phyloP scores from a whole-genome alignment of 2,113 vertebrate genomes.

The Stegostoma tigrinum region DNA sequence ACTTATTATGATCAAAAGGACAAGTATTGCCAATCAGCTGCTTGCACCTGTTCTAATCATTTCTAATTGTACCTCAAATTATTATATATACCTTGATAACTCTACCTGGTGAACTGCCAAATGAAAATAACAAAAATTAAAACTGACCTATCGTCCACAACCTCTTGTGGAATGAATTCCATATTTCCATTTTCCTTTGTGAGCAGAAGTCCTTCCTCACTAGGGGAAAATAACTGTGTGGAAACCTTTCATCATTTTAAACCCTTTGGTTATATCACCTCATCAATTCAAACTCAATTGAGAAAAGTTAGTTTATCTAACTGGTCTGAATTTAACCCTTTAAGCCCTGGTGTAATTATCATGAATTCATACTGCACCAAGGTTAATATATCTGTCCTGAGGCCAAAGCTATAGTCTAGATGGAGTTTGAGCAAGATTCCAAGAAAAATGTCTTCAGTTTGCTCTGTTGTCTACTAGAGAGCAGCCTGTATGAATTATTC shows the following conservation, averaged over 20 bases:
- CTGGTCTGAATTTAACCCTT: not conserved
- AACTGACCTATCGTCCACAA: not conserved
- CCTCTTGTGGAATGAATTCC: not conserved
- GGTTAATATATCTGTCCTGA: not conserved
- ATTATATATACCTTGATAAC: not conserved
- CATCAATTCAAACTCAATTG: not conserved
- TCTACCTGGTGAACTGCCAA: not conserved
- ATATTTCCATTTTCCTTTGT: not conserved
- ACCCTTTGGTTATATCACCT: not conserved
- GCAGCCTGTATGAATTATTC: not conserved
- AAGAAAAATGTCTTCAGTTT: not conserved
- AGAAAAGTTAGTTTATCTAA: not conserved
- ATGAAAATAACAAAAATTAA: not conserved
- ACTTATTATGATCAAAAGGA: no score
- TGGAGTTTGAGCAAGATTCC: not conserved
- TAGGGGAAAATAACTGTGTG: not conserved
- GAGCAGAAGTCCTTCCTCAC: not conserved
- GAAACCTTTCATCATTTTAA: not conserved
- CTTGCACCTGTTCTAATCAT: not conserved
- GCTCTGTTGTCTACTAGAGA: not conserved
- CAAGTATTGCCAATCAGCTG: not conserved
- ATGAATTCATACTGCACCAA: not conserved
- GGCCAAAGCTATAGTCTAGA: not conserved
- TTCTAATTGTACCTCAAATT: not conserved
- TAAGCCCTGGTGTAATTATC: not conserved